Evolutionary conservation across 2,888 invertebrate genomes (phyloP), one percentile per base, ranked within the genome.

Genomic region (Cantharis flavilabris): DNA sequence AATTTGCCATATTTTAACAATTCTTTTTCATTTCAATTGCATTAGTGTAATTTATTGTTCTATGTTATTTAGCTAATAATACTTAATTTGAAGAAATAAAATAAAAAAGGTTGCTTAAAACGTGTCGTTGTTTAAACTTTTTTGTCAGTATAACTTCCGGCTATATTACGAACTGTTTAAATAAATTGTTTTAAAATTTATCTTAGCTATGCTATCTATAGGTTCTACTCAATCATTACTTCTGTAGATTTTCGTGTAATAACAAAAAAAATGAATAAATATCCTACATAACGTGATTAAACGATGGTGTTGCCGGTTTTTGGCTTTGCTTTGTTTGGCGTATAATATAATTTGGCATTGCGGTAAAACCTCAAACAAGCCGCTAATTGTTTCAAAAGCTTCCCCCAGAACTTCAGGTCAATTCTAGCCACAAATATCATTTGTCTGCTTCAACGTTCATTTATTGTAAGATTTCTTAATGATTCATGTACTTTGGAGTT

Each of bases 341-440:
- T n/a, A 67, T 67, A 18, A 49, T 69, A 69, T 71, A 71, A 73
- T 77, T 72, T 78, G 69, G 62, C 76, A 75, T 78, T 78, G 75
- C 80, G 75, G 77, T 78, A 74, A 79, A 78, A 78, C 77, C 74
- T 81, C 80, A 83, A 87, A 86, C 84, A 86, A 79, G 82, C 86
- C 86, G 87, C 87, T 87, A 87, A 87, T 87, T 85, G 85, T 86
- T 79, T 81, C 80, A 80, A 80, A 81, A 75, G 78, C 82, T 78
- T 78, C 81, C 49, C 80, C 78, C 69, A 76, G 78, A 83, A 84
- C 81, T 84, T 81, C 81, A 84, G 86, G 86, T 86, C 86, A 86
- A 84, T 83, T 72, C 77, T 84, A 85, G 85, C 85, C 85, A 86
- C 82, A 81, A 81, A 81, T 80, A 86, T 82, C 86, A 86, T 86